phyloP scores from a whole-genome alignment of 2,888 invertebrate genomes.

The Nephrocerus scutellatus region DNA sequence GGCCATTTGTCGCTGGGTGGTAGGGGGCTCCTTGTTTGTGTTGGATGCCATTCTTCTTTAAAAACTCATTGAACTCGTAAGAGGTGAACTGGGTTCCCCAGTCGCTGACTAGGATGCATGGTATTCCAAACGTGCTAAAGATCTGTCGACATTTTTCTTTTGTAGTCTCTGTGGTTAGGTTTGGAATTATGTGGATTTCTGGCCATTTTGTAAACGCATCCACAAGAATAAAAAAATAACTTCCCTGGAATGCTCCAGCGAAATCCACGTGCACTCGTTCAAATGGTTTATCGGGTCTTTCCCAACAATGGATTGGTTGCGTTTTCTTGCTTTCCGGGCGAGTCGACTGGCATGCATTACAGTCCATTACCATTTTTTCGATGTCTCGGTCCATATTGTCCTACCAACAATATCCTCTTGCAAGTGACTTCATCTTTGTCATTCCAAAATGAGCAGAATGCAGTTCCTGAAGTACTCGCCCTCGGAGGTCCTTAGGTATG shows the following conservation, averaged over 20 bases:
- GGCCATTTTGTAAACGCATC: constrained; percentile 25
- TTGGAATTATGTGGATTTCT: constrained; percentile 23
- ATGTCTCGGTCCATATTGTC: constrained; percentile 16
- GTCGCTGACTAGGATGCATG: constrained; percentile 15
- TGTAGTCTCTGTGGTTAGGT: constrained; percentile 19
- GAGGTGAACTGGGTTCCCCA: constrained; percentile 19
- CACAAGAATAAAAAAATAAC: constrained; percentile 18
- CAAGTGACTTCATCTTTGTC: constrained; percentile 20
- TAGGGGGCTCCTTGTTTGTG: too few relatives aligned
- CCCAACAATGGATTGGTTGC: constrained; percentile 12
- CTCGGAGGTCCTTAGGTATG: constrained; percentile 17
- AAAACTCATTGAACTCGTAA: constrained; percentile 16
- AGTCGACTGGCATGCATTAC: constrained; percentile 18
- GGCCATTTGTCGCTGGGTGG: too few relatives aligned
- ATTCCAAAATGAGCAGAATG: constrained; percentile 22
- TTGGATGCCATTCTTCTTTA: constrained; percentile 15
- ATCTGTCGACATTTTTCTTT: constrained; percentile 18
- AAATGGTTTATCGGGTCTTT: constrained; percentile 13
- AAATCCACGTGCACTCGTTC: constrained; percentile 25
- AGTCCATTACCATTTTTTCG: constrained; percentile 12
- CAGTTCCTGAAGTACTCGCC: constrained; percentile 16
- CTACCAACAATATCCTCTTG: constrained; percentile 26
- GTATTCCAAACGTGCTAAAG: constrained; percentile 18
- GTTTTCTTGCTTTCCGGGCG: constrained; percentile 11
- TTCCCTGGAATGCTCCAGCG: constrained; percentile 17